Conservation (phyloP, 2,888 invertebrate genomes). For the Amphipyra berbera region DNA sequence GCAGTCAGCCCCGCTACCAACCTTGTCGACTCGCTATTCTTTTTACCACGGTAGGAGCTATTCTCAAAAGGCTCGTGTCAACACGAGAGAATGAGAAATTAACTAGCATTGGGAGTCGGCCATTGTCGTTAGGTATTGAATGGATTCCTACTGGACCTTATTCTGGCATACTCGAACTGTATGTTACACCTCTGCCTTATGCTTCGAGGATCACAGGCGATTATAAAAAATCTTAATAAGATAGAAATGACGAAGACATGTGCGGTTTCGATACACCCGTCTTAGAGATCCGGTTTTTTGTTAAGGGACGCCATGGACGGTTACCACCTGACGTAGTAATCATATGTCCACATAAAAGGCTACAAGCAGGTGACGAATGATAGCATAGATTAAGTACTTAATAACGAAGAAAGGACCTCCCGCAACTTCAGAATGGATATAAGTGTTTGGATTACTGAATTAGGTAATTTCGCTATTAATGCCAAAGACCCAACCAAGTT, state of each 20-base stretch:
- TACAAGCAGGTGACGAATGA: slow-evolving; percentile 34
- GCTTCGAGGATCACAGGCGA: background rate
- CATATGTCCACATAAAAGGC: slow-evolving; percentile 23
- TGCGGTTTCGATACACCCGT: slow-evolving; percentile 44
- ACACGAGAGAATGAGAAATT: too few relatives aligned
- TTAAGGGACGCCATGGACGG: slow-evolving; percentile 33
- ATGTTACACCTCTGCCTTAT: background rate
- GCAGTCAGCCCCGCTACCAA: too few relatives aligned
- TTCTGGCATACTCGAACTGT: background rate
- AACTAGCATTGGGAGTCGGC: too few relatives aligned
- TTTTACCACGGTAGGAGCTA: too few relatives aligned
- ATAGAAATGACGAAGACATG: slow-evolving; percentile 42
- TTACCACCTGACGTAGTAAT: slow-evolving; percentile 49
- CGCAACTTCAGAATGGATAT: background rate
- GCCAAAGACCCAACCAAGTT: background rate
- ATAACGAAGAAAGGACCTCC: slow-evolving; percentile 15
- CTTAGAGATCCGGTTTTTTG: slow-evolving; percentile 51
- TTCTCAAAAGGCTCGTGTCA: too few relatives aligned
- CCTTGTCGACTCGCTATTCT: too few relatives aligned
- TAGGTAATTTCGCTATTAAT: too few relatives aligned
- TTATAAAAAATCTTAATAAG: slow-evolving; percentile 26
- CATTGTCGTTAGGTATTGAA: too few relatives aligned
- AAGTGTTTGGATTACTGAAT: background rate
- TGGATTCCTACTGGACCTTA: too few relatives aligned
- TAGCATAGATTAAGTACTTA: slow-evolving; percentile 14